Evolutionary conservation across 2,888 invertebrate species (phyloP).

Genomic region (Hipparchia sbordonii): DNA sequence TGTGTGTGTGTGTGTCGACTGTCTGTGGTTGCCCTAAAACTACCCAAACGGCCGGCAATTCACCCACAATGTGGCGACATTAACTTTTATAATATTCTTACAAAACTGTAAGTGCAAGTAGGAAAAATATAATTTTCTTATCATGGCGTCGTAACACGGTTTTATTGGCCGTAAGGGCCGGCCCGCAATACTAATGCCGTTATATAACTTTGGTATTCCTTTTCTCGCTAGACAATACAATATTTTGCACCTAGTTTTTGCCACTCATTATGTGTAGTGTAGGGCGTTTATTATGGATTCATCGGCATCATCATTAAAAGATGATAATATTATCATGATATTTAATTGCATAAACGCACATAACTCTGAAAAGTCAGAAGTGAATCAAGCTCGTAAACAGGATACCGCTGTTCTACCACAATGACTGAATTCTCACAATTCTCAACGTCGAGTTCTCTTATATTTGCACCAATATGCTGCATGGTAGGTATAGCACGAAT

Average conservation of each 20-base stretch:
- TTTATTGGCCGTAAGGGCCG: constrained; percentile 14
- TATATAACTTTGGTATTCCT: constrained; percentile 8
- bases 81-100: constrained; percentile 24
- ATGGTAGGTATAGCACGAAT: no score
- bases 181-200: constrained; percentile 18
- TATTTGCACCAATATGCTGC: no score
- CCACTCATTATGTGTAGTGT: neutral
- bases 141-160: constrained; percentile 21
- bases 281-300: neutral
- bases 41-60: constrained; percentile 8
- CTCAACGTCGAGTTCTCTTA: no score
- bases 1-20: neutral
- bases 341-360: no score
- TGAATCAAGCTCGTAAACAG: no score
- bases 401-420: no score
- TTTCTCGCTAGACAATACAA: constrained; percentile 1
- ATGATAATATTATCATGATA: no score
- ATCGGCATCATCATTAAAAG: neutral
- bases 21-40: neutral
- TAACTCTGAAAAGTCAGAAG: no score
- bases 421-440: no score
- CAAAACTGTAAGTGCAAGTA: constrained; percentile 19
- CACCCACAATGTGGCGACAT: constrained; percentile 10
- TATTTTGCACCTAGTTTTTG: neutral
- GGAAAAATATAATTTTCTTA: constrained; percentile 20